phyloP scores from a whole-genome alignment of 2,888 invertebrate species.

The Monopis laevigella region DNA sequence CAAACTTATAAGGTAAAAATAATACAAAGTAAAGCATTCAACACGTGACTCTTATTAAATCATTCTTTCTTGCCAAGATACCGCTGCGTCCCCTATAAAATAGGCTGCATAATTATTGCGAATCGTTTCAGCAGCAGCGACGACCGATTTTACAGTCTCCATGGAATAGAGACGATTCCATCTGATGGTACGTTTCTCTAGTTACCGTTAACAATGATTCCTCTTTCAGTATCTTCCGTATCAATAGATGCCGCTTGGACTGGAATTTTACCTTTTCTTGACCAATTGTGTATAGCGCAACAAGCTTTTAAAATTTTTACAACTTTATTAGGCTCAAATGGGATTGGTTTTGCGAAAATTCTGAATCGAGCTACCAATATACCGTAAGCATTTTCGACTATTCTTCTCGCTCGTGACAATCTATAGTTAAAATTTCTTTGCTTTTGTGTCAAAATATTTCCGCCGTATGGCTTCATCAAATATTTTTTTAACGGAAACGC shows the following conservation, averaged over 20 bases:
- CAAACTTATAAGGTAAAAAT: too few relatives aligned
- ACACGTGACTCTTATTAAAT: too few relatives aligned
- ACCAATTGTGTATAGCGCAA: constrained; percentile 3
- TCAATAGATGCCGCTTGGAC: neutral
- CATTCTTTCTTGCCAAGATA: too few relatives aligned
- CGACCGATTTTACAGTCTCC: neutral
- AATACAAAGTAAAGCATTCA: too few relatives aligned
- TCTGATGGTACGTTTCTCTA: neutral
- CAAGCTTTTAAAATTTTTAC: constrained; percentile 5
- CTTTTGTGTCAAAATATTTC: constrained; percentile 10
- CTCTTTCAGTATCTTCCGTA: neutral
- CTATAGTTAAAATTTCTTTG: constrained; percentile 18
- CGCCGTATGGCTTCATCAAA: constrained; percentile 12
- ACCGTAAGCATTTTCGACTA: constrained; percentile 16
- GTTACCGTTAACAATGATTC: neutral
- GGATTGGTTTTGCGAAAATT: constrained; percentile 11
- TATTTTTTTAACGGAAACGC: constrained; percentile 10
- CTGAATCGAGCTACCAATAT: constrained; percentile 13
- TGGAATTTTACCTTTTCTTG: neutral
- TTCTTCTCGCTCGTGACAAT: constrained; percentile 16
- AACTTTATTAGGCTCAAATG: constrained; percentile 6
- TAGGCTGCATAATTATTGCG: neutral
- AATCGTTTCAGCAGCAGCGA: neutral
- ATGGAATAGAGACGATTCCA: neutral
- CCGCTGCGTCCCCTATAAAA: neutral